These are phyloP conservation scores for Hemaris fuciformis DNA, from an alignment of 2,888 invertebrate species.

Conservation along the genomic window DNA sequence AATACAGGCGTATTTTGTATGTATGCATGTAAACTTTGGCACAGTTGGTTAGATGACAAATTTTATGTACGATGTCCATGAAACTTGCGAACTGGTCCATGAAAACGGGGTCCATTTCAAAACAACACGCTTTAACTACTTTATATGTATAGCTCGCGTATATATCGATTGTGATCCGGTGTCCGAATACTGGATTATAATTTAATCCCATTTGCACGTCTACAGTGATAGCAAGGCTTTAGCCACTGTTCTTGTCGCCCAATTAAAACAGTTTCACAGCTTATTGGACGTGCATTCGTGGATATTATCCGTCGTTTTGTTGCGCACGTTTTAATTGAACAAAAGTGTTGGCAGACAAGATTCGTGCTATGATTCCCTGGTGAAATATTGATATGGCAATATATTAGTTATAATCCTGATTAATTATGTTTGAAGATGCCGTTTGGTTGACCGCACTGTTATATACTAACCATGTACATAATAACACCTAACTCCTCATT, in stretches of 20 bases:
- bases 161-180: no score
- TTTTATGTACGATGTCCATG: no score
- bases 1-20: no score
- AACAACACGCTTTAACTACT: no score
- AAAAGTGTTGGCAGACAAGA: not conserved
- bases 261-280: not conserved
- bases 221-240: not conserved
- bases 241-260: not conserved
- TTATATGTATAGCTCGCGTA: no score
- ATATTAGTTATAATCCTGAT: not conserved
- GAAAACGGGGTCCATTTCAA: no score
- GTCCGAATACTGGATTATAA: not conserved
- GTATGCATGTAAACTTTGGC: no score
- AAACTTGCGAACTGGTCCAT: no score
- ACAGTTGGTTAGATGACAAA: no score
- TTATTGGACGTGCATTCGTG: not conserved
- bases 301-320: not conserved
- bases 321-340: constrained; percentile 1
- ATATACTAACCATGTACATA: no score
- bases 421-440: not conserved
- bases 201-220: not conserved
- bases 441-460: not conserved
- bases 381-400: not conserved
- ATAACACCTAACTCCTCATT: no score
- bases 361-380: not conserved